Evolutionary conservation across 92 coral and sea anemone species (phyloP), one percentile per base, ranked within the genome.

Genomic region (Porites cylindrica): DNA sequence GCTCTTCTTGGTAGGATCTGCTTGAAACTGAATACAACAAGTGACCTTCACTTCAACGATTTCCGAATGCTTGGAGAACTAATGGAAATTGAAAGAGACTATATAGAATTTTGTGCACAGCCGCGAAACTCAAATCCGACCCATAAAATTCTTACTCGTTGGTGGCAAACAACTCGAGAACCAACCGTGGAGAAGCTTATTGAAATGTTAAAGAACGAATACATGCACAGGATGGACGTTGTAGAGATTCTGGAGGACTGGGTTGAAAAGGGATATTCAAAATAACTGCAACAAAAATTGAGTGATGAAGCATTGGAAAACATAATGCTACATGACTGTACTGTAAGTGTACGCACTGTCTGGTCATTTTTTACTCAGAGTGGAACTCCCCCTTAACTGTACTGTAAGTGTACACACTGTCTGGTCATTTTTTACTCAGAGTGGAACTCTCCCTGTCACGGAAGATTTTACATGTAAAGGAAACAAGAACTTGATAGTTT

Each of bases 1-100:
- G 1, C 29, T 23, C 1, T 81, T 16, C 6, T 2, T 6, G 20
- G 54, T 21, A 56, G n/a, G 6, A 11, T 81, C 14, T 81, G 85
- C 73, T 3, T 68, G 38, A 68, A 54, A n/a, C 67, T 81, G 12
- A 69, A 81, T 19, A 10, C 12, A 53, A 17, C 8, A 58, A 67
- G 69, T 69, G 68, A 56, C 11, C 7, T 56, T 10, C 13, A 18
- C 16, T 88, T 0, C 19, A 79, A 54, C 75, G 91, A 88, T 76
- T 88, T 66, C 10, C 80, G 91, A 67, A 5, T 82, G 87, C 86
- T 88, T 38, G 88, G 87, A 3, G 88, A 88, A 9, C 75, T 75
- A 76, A 62, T 82, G 80, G 83, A 77, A 16, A 19, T 23, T 47
- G 56, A 38, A 59, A 84, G 43, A 21, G 83, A 75, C n/a, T n/a